Conservation (phyloP, 1,140 invertebrate species). For the Delia radicum region DNA sequence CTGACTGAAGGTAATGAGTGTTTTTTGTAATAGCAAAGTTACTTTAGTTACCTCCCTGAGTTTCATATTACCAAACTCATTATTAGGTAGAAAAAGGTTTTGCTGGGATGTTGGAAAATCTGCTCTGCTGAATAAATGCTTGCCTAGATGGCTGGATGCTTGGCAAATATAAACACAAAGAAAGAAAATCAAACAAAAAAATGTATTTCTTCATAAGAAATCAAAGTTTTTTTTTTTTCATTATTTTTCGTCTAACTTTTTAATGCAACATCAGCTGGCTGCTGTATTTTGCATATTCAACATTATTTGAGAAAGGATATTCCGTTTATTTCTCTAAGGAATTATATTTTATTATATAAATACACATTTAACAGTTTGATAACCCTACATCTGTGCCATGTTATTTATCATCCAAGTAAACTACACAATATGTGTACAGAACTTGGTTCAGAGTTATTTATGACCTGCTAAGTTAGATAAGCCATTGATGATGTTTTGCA, state of each 20-base stretch:
- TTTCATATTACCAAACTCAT: too few relatives aligned
- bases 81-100: too few relatives aligned
- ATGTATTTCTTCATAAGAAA: constrained; percentile 11
- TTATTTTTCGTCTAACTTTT: neutral
- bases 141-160: neutral
- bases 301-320: constrained; percentile 23
- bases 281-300: constrained; percentile 21
- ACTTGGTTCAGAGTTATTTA: neutral
- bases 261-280: constrained; percentile 3
- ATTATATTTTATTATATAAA: neutral
- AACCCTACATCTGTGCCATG: neutral
- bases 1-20: too few relatives aligned
- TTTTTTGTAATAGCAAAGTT: too few relatives aligned
- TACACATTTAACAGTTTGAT: neutral
- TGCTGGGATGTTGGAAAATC: too few relatives aligned
- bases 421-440: neutral
- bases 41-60: too few relatives aligned
- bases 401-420: neutral
- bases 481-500: neutral
- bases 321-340: constrained; percentile 1
- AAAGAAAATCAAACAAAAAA: constrained; percentile 17
- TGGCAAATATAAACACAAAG: constrained; percentile 1
- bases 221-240: constrained; percentile 9
- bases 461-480: too few relatives aligned
- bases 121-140: neutral